Evolutionary conservation across 2,888 invertebrate genomes (phyloP).

Genomic region (Melolontha melolontha): DNA sequence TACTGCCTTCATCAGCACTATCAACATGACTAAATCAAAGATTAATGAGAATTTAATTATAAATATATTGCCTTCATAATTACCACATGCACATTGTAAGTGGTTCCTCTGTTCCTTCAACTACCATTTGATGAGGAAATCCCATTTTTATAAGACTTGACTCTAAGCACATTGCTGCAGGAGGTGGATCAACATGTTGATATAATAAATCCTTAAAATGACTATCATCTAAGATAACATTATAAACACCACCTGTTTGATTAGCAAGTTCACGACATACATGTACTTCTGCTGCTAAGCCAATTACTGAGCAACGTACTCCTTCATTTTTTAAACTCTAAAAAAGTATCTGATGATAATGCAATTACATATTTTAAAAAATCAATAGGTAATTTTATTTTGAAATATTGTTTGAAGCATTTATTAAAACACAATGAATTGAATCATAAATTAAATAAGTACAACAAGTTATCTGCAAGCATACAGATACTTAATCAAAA

Average conservation of each 20-base stretch:
- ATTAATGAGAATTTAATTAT: slow-evolving; percentile 13
- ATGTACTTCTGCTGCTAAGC: slow-evolving; percentile 94
- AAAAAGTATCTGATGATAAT: slow-evolving; percentile 50
- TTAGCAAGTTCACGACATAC: slow-evolving; percentile 88
- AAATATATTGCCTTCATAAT: slow-evolving; percentile 47
- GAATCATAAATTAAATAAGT: no score
- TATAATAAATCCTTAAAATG: slow-evolving; percentile 78
- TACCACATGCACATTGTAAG: slow-evolving; percentile 95
- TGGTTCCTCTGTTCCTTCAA: slow-evolving; percentile 71
- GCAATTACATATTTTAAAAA: no score
- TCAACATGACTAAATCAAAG: slow-evolving; percentile 79
- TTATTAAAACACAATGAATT: no score
- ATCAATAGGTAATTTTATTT: no score
- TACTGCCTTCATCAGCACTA: slow-evolving; percentile 75
- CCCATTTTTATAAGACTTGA: slow-evolving; percentile 95
- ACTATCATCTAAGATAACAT: slow-evolving; percentile 85
- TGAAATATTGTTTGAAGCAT: no score
- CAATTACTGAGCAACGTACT: slow-evolving; percentile 94
- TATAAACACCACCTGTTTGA: slow-evolving; percentile 89
- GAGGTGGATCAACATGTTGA: slow-evolving; percentile 76
- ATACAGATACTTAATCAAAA: no score
- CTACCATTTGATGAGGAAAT: slow-evolving; percentile 84
- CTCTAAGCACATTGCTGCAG: slow-evolving; percentile 78
- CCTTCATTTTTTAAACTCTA: slow-evolving; percentile 81
- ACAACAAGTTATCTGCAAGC: no score